Conservation (phyloP, 2,888 invertebrate genomes). For the Lumbricus terrestris region DNA sequence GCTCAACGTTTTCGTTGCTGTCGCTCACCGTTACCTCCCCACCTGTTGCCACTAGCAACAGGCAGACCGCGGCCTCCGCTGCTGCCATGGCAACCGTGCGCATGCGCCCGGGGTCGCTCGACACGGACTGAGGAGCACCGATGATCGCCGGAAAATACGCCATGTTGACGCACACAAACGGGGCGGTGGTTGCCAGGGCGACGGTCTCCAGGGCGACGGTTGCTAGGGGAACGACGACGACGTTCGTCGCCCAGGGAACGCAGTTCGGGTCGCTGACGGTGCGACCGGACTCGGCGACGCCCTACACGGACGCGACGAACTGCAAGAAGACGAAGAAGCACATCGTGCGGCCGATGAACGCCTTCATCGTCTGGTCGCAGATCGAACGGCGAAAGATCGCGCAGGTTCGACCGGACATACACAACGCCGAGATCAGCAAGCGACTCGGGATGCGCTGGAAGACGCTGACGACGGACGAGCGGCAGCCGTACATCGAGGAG, state of each 20-base stretch:
- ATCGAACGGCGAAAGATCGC: conserved; percentile 94
- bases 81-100: background rate
- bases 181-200: background rate
- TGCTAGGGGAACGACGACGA: background rate
- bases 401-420: conserved; percentile 92
- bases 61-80: background rate
- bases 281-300: conserved; percentile 85
- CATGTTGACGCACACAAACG: background rate
- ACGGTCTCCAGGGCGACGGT: background rate
- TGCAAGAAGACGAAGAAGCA: conserved; percentile 93
- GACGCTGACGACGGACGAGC: conserved; percentile 69
- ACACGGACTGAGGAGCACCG: background rate
- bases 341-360: conserved; percentile 98
- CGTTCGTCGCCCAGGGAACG: background rate
- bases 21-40: background rate
- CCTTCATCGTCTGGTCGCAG: conserved; percentile 98
- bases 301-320: conserved; percentile 91
- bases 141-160: background rate
- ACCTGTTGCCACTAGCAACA: background rate
- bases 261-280: conserved; percentile 84
- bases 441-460: conserved; percentile 59
- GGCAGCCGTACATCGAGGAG: conserved; percentile 84
- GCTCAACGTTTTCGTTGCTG: no score
- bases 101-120: background rate
- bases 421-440: conserved; percentile 98